phyloP scores from a whole-genome alignment of 2,888 invertebrate genomes.

The Galerucella pusilla region DNA sequence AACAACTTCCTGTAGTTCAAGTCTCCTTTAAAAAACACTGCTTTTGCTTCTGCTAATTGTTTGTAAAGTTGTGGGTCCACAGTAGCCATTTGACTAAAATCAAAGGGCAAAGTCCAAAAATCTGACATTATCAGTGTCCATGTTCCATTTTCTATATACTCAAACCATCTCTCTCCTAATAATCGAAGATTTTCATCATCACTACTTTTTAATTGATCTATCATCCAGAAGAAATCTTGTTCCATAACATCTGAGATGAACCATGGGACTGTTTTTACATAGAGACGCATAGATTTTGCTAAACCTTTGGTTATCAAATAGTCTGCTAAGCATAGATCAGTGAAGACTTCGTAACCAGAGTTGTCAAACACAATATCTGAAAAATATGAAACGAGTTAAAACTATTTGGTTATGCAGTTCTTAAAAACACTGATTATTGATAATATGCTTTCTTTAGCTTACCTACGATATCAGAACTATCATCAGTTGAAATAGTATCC shows the following conservation, averaged over 20 bases:
- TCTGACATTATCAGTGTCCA: constrained; percentile 70
- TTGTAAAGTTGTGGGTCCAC: constrained; percentile 76
- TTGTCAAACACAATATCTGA: constrained; percentile 90
- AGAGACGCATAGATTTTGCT: constrained; percentile 79
- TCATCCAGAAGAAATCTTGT: constrained; percentile 79
- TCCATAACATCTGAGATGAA: constrained; percentile 91
- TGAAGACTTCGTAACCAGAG: constrained; percentile 91
- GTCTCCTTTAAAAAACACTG: constrained; percentile 84
- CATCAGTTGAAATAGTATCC: constrained; percentile 61
- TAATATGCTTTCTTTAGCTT: constrained; percentile 25
- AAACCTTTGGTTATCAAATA: constrained; percentile 74
- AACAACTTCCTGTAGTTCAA: constrained; percentile 95
- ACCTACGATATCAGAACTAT: constrained; percentile 49
- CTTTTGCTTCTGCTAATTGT: constrained; percentile 74
- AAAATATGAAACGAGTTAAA: constrained; percentile 36
- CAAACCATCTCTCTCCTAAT: constrained; percentile 72
- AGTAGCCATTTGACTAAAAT: constrained; percentile 81
- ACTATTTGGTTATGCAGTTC: not conserved
- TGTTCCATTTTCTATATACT: constrained; percentile 67
- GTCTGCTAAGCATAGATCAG: constrained; percentile 89
- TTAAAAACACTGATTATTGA: no score
- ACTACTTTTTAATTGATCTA: constrained; percentile 65
- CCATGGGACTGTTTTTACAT: constrained; percentile 93
- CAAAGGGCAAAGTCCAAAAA: constrained; percentile 91
- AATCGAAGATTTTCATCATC: constrained; percentile 55